phyloP scores from a whole-genome alignment of 1,140 invertebrate species.

The Andrena cerasifolii region DNA sequence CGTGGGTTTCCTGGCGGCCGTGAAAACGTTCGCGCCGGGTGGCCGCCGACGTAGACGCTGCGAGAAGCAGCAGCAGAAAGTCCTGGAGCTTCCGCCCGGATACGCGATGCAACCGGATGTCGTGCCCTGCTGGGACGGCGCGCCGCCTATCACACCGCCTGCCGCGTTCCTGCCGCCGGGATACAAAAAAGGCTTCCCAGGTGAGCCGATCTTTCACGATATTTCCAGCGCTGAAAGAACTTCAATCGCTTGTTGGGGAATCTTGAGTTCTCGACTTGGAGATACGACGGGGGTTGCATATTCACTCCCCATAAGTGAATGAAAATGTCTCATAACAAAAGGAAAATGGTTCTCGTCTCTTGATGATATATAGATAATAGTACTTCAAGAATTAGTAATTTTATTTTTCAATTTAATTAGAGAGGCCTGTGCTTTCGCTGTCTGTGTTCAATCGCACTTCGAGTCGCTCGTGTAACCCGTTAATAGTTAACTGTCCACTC shows the following conservation, averaged over 20 bases:
- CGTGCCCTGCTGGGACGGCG: slow-evolving; percentile 84
- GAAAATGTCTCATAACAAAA: too few species aligned
- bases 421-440: slow-evolving; percentile 7
- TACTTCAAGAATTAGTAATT: too few species aligned
- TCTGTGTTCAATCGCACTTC: not conserved
- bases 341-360: too few species aligned
- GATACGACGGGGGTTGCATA: too few species aligned
- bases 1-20: slow-evolving; percentile 84
- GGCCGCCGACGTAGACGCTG: slow-evolving; percentile 84
- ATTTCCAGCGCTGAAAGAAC: too few species aligned
- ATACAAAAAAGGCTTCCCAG: slow-evolving; percentile 82
- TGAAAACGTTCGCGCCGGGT: slow-evolving; percentile 87
- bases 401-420: slow-evolving; percentile 27
- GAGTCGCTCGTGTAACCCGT: not conserved
- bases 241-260: too few species aligned
- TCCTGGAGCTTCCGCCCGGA: slow-evolving; percentile 83
- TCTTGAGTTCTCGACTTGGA: too few species aligned
- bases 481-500: slow-evolving; percentile 13
- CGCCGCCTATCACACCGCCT: slow-evolving; percentile 86
- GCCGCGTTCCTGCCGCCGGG: slow-evolving; percentile 85
- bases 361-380: too few species aligned
- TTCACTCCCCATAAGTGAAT: too few species aligned
- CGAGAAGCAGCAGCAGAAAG: slow-evolving; percentile 85
- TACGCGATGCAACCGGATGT: slow-evolving; percentile 82
- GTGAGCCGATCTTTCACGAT: slow-evolving; percentile 63